Base-by-base conservation (phyloP, 1,140 invertebrate species). In the Stegodyphus mimosarum region DNA sequence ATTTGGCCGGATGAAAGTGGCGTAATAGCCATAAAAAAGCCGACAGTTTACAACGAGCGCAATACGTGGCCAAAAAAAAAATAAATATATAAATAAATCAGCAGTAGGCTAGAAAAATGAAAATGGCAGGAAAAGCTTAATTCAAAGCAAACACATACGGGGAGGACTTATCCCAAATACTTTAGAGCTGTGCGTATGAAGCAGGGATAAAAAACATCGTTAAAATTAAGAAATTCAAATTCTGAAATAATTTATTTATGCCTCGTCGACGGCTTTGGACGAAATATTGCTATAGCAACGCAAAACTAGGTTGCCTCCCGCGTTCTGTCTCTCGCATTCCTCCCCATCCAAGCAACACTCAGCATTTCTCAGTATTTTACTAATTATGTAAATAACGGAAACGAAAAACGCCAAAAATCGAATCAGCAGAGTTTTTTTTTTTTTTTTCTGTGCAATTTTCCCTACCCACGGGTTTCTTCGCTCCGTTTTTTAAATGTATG, bases 361-460 rank as follows among this genome's bases (percentile, higher is more conserved):
- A 55, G 48, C 72, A 67, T 83, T 84, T 84, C 81, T 72, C 72
- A 84, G 64, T 63, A 76, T 84, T 84, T 83, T 75, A 67, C 81
- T 84, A 84, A 84, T 84, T 84, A 84, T 84, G 81, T 84, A 84
- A 84, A 84, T 84, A 84, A 84, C 71, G 81, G 81, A 66, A 84
- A 84, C 81, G 13, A 73, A 84, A 84, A 84, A 84, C 81, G 51
- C 64, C 81, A 84, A 52, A 84, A 84, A 84, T 84, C 81, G 73
- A 84, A 84, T 84, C 55, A 84, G 66, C 60, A 66, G 63, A 18
- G 7, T 17, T n/a, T 55, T 11, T 9, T 18, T 7, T 50, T 67
- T 52, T 52, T 74, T 74, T 69, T 15, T 69, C 33, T 48, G 69
- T 63, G 11, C 33, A 67, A 6, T 13, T 72, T 11, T 18, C 33